A percentile compares a stretch with the other conserved stretches of the same genome.
Evolutionary conservation across 64 coral and sea anemone genomes (phyloP).

Genomic region (Platygyra sinensis): DNA sequence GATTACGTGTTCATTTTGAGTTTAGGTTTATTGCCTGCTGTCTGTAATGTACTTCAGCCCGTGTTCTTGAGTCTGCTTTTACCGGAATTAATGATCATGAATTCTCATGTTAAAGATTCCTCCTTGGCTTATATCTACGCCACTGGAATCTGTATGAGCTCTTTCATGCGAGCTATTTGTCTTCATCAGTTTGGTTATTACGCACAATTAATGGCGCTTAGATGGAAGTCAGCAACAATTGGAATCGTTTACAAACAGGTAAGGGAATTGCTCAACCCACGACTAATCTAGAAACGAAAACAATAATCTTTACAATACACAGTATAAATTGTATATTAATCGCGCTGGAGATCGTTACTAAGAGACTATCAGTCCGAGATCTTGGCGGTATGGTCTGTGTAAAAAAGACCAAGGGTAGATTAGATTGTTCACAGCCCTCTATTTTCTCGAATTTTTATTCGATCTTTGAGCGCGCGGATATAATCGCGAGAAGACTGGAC

Average conservation of each 20-base stretch:
- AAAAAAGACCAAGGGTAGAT: too few species aligned
- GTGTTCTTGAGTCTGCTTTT: not conserved
- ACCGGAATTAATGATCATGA: not conserved
- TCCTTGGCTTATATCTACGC: too few species aligned
- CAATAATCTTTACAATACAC: too few species aligned
- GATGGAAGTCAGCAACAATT: conserved; percentile 53
- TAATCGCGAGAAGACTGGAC: too few species aligned
- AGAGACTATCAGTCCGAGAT: too few species aligned
- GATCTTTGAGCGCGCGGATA: too few species aligned
- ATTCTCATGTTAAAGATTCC: not conserved
- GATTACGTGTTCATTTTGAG: not conserved
- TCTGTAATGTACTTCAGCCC: not conserved
- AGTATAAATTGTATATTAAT: too few species aligned
- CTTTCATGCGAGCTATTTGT: conserved; percentile 1
- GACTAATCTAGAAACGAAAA: too few species aligned
- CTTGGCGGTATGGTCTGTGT: too few species aligned
- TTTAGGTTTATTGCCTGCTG: not conserved
- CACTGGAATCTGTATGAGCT: not conserved
- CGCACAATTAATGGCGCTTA: conserved; percentile 7
- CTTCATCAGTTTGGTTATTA: conserved; percentile 8
- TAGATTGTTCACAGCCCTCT: too few species aligned
- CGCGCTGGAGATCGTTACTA: too few species aligned
- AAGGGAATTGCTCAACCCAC: not conserved
- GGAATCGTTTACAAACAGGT: conserved; percentile 58
- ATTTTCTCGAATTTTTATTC: too few species aligned